Conservation (phyloP, 2,888 invertebrate genomes). For the Ferrisia virgata region DNA sequence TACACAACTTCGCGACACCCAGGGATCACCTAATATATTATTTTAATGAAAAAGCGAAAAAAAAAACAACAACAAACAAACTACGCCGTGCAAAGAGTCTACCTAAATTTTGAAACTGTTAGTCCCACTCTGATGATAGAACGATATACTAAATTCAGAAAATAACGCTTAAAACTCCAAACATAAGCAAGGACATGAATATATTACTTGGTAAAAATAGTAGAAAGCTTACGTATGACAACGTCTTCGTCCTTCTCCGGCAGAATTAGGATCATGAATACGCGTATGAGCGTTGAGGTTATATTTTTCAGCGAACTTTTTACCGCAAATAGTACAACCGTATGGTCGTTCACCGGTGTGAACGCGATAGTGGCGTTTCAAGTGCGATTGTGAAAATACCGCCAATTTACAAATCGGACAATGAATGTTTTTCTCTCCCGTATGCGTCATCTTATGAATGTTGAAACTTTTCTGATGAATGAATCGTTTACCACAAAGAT, state of each 20-base stretch:
- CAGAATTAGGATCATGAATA: slow-evolving; percentile 47
- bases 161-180: too few species aligned
- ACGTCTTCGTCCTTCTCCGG: slow-evolving; percentile 45
- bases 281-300: slow-evolving; percentile 48
- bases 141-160: too few species aligned
- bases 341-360: slow-evolving; percentile 49
- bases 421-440: slow-evolving; percentile 49
- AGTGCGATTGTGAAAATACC: slow-evolving; percentile 49
- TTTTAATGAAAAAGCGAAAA: neutral
- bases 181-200: too few species aligned
- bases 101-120: too few species aligned
- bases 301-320: slow-evolving; percentile 49
- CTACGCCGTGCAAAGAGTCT: too few species aligned
- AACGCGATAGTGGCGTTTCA: slow-evolving; percentile 48
- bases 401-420: slow-evolving; percentile 49
- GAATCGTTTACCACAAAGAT: slow-evolving; percentile 49
- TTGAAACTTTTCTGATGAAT: slow-evolving; percentile 49
- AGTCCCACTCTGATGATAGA: too few species aligned
- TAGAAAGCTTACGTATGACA: slow-evolving; percentile 46
- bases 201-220: neutral
- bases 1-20: too few species aligned
- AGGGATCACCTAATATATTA: too few species aligned
- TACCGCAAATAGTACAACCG: slow-evolving; percentile 49
- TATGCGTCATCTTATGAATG: slow-evolving; percentile 49
- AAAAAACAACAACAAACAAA: too few species aligned